Conservation (phyloP, 2,113 vertebrate genomes). For the Rhodinocichla rosea region DNA sequence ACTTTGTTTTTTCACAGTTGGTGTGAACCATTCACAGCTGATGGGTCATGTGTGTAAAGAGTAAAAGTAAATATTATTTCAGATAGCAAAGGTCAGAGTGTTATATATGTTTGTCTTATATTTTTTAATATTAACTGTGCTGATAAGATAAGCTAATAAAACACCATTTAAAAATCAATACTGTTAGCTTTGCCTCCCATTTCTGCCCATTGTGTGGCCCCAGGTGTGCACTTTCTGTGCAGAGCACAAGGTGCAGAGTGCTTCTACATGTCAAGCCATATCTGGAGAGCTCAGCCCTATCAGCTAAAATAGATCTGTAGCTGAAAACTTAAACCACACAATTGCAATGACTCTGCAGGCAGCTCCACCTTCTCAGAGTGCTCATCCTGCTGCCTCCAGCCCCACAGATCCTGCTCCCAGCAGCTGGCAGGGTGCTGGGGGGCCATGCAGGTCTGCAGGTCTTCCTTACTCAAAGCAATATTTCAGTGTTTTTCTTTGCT, state of each 20-base stretch:
- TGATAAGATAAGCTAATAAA: slow-evolving; percentile 65
- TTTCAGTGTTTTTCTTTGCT: neutral
- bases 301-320: neutral
- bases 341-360: neutral
- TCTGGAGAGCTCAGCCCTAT: neutral
- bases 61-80: slow-evolving; percentile 51
- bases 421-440: neutral
- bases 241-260: neutral
- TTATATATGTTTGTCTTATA: slow-evolving; percentile 35
- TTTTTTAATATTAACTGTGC: slow-evolving; percentile 58
- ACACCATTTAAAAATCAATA: slow-evolving; percentile 49
- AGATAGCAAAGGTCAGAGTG: slow-evolving; percentile 60
- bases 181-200: slow-evolving; percentile 31
- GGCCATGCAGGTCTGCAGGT: neutral
- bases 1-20: neutral
- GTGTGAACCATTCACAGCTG: neutral
- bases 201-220: neutral
- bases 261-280: neutral
- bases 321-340: neutral
- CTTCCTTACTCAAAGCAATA: neutral
- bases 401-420: neutral
- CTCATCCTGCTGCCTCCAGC: neutral
- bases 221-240: neutral
- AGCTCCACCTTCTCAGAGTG: neutral
- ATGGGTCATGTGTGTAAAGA: slow-evolving; percentile 17